phyloP scores from a whole-genome alignment of 2,888 invertebrate species.

The Julus scanicus region DNA sequence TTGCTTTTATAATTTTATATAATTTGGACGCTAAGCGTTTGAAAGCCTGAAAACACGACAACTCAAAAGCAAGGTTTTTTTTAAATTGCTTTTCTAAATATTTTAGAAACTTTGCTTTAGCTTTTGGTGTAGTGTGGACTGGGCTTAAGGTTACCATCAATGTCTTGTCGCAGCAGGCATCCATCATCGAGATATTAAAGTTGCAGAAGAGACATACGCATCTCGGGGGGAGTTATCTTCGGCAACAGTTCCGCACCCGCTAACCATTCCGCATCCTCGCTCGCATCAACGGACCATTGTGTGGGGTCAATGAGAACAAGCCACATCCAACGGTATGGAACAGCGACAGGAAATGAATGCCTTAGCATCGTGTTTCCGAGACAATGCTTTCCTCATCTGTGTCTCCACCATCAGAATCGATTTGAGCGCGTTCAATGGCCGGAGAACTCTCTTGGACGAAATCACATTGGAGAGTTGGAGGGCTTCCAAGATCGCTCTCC shows the following conservation, averaged over 20 bases:
- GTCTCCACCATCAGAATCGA: background rate
- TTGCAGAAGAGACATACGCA: too few species aligned
- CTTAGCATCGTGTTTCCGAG: slow-evolving; percentile 36
- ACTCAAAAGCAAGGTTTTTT: too few species aligned
- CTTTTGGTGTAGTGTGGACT: too few species aligned
- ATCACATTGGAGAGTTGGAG: background rate
- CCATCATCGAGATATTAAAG: too few species aligned
- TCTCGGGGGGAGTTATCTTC: too few species aligned
- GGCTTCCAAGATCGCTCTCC: slow-evolving; percentile 20
- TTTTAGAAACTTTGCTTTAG: too few species aligned
- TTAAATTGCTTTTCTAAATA: too few species aligned
- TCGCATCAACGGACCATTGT: background rate
- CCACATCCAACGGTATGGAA: background rate
- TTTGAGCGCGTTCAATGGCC: background rate
- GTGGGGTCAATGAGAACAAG: background rate
- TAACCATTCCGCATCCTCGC: background rate
- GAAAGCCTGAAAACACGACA: too few species aligned
- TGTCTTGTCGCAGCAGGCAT: background rate
- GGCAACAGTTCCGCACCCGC: background rate
- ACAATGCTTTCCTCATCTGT: slow-evolving; percentile 27
- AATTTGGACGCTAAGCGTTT: too few species aligned
- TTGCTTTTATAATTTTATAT: too few species aligned
- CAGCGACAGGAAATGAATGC: background rate
- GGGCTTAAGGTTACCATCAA: too few species aligned
- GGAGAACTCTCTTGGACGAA: background rate